A percentile compares a stretch with the other conserved stretches of the same genome.
Evolutionary conservation across 2,797 vertebrate genomes (phyloP).

Genomic region (Xenops minutus): DNA sequence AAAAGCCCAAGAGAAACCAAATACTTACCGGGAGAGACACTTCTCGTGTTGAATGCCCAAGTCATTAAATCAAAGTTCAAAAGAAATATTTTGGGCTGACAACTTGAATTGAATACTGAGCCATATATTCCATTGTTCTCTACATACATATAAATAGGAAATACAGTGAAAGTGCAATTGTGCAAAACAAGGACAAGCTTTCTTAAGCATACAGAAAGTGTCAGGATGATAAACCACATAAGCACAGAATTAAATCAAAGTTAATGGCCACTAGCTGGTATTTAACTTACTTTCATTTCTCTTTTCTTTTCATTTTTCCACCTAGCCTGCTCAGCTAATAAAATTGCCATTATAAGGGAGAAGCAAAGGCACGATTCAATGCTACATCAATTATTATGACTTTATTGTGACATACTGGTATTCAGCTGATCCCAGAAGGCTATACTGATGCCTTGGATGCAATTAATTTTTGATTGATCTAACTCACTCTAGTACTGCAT

Average conservation of each 20-base stretch:
- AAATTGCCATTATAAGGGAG: constrained; percentile 46
- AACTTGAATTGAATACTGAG: neutral
- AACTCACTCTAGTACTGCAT: constrained; percentile 49
- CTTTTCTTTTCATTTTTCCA: constrained; percentile 60
- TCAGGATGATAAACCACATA: constrained; percentile 48
- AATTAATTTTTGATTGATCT: constrained; percentile 72
- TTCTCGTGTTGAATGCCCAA: neutral
- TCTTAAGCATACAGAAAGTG: neutral
- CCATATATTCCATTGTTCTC: neutral
- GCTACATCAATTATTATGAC: constrained; percentile 69
- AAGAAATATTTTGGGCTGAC: neutral
- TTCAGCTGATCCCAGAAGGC: constrained; percentile 64
- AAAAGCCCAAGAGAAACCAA: neutral
- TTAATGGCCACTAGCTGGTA: constrained; percentile 48
- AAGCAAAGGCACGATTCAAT: constrained; percentile 57
- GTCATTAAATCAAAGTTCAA: neutral
- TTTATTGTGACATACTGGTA: constrained; percentile 64
- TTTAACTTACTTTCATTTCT: constrained; percentile 64
- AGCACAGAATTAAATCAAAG: constrained; percentile 57
- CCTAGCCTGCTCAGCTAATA: constrained; percentile 45
- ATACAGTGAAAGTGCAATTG: neutral
- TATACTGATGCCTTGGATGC: constrained; percentile 52
- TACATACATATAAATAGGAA: neutral
- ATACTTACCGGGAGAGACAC: neutral
- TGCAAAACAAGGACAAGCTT: constrained; percentile 32